Conservation (phyloP, 1,140 invertebrate genomes). For the Drosophila nigromelanica region DNA sequence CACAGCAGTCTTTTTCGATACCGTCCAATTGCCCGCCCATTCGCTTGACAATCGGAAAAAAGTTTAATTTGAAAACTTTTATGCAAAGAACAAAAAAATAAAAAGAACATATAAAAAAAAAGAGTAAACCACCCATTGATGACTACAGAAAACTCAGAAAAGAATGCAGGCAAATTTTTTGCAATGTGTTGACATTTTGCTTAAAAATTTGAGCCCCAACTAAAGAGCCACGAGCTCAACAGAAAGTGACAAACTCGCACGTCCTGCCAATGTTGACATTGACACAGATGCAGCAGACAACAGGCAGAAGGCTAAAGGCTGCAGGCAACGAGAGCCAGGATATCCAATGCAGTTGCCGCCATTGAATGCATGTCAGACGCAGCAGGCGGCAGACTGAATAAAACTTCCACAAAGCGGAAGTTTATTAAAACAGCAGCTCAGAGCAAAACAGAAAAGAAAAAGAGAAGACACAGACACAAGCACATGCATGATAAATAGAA, state of each 20-base stretch:
- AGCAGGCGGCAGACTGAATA: slow-evolving; percentile 56
- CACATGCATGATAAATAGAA: slow-evolving; percentile 43
- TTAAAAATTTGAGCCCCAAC: slow-evolving; percentile 59
- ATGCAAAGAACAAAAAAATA: slow-evolving; percentile 39
- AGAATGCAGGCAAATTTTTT: slow-evolving; percentile 67
- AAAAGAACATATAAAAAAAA: slow-evolving; percentile 24
- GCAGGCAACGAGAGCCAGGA: slow-evolving; percentile 18
- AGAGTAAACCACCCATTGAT: slow-evolving; percentile 48
- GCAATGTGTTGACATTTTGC: slow-evolving; percentile 70
- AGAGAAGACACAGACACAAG: slow-evolving; percentile 42
- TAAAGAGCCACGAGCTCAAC: slow-evolving; percentile 44
- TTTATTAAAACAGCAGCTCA: slow-evolving; percentile 73
- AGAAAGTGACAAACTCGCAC: slow-evolving; percentile 62
- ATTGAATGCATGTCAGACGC: slow-evolving; percentile 57
- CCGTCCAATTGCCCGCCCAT: slow-evolving; percentile 43
- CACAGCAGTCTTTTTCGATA: slow-evolving; percentile 1
- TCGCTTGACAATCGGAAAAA: slow-evolving; percentile 58
- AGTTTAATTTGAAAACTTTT: slow-evolving; percentile 79
- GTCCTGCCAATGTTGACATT: slow-evolving; percentile 68
- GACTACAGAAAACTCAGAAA: slow-evolving; percentile 45
- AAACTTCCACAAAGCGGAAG: slow-evolving; percentile 71
- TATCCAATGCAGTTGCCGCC: slow-evolving; percentile 16
- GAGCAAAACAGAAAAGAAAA: slow-evolving; percentile 10
- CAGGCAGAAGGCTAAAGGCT: slow-evolving; percentile 1
- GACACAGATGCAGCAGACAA: slow-evolving; percentile 69